These are phyloP conservation scores for Pangasius sanitwongsei DNA, from an alignment of 2,797 vertebrate genomes.

Conservation along the genomic window DNA sequence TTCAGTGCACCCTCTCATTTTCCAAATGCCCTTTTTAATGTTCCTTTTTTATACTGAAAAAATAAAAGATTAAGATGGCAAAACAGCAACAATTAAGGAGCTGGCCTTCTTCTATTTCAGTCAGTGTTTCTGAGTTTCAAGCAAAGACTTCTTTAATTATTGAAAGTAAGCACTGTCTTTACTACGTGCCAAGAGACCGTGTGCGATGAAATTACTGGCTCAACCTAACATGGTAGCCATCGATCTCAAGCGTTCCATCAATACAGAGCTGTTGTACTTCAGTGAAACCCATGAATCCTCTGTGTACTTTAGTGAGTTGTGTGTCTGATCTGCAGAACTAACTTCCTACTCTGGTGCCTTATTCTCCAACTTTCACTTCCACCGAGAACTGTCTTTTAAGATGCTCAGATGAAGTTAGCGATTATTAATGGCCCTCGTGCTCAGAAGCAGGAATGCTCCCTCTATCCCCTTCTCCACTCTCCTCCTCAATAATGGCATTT, in stretches of 20 bases:
- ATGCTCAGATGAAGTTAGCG: constrained; percentile 75
- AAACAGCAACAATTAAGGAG: constrained; percentile 4
- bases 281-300: constrained; percentile 2
- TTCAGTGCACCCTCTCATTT: constrained; percentile 31
- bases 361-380: constrained; percentile 56
- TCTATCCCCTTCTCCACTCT: constrained; percentile 65
- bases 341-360: constrained; percentile 1
- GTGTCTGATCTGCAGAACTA: constrained; percentile 14
- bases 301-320: not conserved
- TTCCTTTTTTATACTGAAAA: constrained; percentile 17
- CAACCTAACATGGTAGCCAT: constrained; percentile 54
- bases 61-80: constrained; percentile 23
- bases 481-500: constrained; percentile 76
- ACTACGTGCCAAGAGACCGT: not conserved
- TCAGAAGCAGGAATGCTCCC: constrained; percentile 66
- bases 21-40: constrained; percentile 38
- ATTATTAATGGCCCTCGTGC: constrained; percentile 75
- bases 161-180: not conserved
- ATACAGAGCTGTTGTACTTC: constrained; percentile 72
- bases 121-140: not conserved
- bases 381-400: constrained; percentile 55
- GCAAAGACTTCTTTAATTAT: not conserved
- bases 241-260: constrained; percentile 65
- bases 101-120: not conserved
- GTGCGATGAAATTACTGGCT: constrained; percentile 36